A percentile compares a stretch with the other conserved stretches of the same genome.
These are phyloP conservation scores for Rhea americana DNA, from an alignment of 2,113 vertebrate genomes.

Conservation along the genomic window DNA sequence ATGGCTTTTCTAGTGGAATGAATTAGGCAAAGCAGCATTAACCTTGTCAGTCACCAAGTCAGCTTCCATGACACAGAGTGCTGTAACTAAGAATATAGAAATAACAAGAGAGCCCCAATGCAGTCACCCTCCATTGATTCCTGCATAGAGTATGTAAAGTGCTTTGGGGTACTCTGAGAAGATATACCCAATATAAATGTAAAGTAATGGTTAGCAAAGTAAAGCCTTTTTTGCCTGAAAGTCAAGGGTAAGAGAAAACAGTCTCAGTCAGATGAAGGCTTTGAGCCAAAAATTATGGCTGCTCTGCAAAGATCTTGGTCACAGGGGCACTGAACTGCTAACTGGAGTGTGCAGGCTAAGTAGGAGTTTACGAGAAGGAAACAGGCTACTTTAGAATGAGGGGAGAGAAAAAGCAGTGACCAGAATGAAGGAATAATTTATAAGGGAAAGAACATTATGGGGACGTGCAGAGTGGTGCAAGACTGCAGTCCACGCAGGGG, in stretches of 20 bases:
- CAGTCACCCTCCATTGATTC: slow-evolving; percentile 33
- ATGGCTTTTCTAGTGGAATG: slow-evolving; percentile 24
- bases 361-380: not conserved
- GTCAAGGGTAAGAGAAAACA: not conserved
- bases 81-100: slow-evolving; percentile 41
- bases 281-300: not conserved
- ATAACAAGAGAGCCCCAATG: slow-evolving; percentile 15
- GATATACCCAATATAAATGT: slow-evolving; percentile 31
- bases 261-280: not conserved
- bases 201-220: slow-evolving; percentile 19
- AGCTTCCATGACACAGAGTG: slow-evolving; percentile 18
- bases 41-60: slow-evolving; percentile 62
- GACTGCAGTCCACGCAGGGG: not conserved
- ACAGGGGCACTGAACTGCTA: not conserved
- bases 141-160: slow-evolving; percentile 5
- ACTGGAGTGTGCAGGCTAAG: not conserved
- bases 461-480: fast-evolving
- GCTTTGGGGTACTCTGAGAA: slow-evolving; percentile 23
- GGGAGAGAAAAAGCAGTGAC: not conserved
- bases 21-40: slow-evolving; percentile 64
- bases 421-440: not conserved
- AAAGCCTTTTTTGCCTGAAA: slow-evolving; percentile 10
- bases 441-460: not conserved
- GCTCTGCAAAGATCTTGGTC: not conserved
- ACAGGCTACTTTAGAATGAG: not conserved